phyloP scores from a whole-genome alignment of 2,888 invertebrate species.

The Eupithecia tripunctaria region DNA sequence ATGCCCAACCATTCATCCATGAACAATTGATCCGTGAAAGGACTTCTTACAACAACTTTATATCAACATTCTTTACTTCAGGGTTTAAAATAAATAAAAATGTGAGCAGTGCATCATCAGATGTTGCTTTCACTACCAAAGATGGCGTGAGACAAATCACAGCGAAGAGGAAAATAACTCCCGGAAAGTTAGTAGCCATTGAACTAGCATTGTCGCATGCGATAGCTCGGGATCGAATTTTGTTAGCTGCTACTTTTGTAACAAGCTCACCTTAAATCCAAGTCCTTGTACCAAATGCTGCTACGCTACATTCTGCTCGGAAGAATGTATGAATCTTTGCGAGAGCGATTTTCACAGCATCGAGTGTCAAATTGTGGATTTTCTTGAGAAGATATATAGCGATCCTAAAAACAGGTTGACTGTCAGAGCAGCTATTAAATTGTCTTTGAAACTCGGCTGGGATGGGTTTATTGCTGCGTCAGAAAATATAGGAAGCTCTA shows the following conservation, averaged over 20 bases:
- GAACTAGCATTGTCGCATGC: constrained; percentile 25
- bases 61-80: neutral
- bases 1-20: neutral
- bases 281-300: constrained; percentile 6
- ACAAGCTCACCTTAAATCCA: constrained; percentile 4
- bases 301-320: constrained; percentile 27
- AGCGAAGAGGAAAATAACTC: constrained; percentile 21
- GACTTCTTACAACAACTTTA: neutral
- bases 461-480: constrained; percentile 27
- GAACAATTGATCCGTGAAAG: neutral
- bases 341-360: constrained; percentile 30
- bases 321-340: constrained; percentile 21
- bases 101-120: constrained; percentile 24
- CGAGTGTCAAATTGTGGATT: constrained; percentile 28
- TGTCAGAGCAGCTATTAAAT: constrained; percentile 28
- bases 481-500: constrained; percentile 19
- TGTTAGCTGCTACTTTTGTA: constrained; percentile 31
- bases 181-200: constrained; percentile 29
- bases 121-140: constrained; percentile 13
- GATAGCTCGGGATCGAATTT: neutral
- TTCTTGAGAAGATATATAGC: neutral
- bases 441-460: constrained; percentile 35
- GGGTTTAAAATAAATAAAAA: constrained; percentile 8
- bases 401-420: neutral
- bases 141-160: constrained; percentile 11